Conservation (phyloP, 1,140 invertebrate species). For the Lepidurus couesii region DNA sequence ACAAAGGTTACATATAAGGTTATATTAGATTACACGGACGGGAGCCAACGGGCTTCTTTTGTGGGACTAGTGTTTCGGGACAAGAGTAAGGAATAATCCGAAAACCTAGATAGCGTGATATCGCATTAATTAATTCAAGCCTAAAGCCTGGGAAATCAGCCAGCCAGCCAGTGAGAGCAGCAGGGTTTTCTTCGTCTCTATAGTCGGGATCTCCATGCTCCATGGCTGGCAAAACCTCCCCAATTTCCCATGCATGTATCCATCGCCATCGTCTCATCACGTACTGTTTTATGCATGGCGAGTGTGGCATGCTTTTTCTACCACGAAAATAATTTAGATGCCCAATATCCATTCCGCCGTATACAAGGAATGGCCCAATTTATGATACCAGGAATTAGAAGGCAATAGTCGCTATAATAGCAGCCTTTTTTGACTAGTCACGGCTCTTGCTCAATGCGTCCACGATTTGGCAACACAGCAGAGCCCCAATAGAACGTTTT, state of each 20-base stretch:
- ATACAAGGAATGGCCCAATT: constrained; percentile 45
- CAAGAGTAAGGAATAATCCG: background rate
- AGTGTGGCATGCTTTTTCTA: background rate
- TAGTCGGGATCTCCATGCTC: background rate
- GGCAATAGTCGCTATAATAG: constrained; percentile 32
- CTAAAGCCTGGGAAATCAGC: background rate
- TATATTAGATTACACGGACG: background rate
- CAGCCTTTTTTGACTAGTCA: no score
- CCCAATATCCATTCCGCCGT: constrained; percentile 69
- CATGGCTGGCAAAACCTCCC: background rate
- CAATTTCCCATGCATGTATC: background rate
- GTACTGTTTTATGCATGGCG: background rate
- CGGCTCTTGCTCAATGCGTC: no score
- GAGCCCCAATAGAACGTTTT: no score
- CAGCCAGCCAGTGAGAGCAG: background rate
- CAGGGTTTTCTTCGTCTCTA: background rate
- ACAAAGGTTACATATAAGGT: background rate
- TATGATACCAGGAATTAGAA: constrained; percentile 20
- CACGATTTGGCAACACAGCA: no score
- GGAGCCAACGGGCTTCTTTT: background rate
- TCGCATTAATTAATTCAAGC: constrained; percentile 2
- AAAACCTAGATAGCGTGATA: background rate
- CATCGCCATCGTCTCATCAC: background rate
- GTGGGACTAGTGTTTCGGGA: background rate
- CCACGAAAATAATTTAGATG: background rate